Percentiles rank a stretch among this genome's conserved stretches.
Conservation (phyloP, 2,113 vertebrate species). For the Microtus pennsylvanicus region DNA sequence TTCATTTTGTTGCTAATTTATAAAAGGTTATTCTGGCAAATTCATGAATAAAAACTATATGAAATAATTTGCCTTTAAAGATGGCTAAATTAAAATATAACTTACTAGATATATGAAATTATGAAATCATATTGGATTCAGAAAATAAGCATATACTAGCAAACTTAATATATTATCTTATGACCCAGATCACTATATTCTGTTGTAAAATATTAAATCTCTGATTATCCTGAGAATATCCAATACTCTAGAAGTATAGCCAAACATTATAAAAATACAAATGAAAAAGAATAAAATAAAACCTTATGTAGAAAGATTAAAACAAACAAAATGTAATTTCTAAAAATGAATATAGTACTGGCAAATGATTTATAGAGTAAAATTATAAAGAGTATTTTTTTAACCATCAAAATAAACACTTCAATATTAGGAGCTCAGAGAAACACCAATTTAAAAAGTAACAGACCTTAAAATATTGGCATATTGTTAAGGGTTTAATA, state of each 20-base stretch:
- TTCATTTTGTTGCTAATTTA: constrained; percentile 29
- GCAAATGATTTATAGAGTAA: background rate
- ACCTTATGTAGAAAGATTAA: background rate
- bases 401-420: background rate
- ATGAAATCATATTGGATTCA: constrained; percentile 40
- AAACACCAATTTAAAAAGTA: background rate
- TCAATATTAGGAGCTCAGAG: background rate
- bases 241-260: background rate
- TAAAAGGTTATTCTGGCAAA: background rate
- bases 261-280: background rate
- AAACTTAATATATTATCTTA: constrained; percentile 9
- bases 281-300: background rate
- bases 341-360: background rate
- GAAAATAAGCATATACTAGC: background rate
- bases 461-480: background rate
- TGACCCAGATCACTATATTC: background rate
- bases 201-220: background rate
- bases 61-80: background rate
- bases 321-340: background rate
- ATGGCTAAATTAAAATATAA: constrained; percentile 1
- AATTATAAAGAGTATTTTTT: background rate
- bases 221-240: background rate
- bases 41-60: background rate
- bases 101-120: background rate
- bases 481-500: background rate